Evolutionary conservation across 2,113 vertebrate genomes (phyloP).

Genomic region (Hyla sarda): DNA sequence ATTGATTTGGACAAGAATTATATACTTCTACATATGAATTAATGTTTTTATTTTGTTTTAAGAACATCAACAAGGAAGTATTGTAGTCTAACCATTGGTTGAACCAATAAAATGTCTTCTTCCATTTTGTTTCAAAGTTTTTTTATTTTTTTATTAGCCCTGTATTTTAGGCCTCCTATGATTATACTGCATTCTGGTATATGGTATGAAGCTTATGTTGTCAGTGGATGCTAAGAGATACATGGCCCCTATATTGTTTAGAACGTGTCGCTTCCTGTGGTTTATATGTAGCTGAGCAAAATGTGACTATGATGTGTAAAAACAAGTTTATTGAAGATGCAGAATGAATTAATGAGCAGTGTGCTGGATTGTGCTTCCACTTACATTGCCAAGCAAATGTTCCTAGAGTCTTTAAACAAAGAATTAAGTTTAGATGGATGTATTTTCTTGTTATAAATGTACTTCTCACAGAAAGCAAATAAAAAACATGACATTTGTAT

Average conservation of each 20-base stretch:
- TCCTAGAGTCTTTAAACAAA: constrained; percentile 51
- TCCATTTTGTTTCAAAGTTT: too few relatives aligned
- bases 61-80: too few relatives aligned
- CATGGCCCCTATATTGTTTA: background rate
- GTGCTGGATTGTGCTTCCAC: constrained; percentile 21
- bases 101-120: too few relatives aligned
- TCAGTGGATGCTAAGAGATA: background rate
- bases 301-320: constrained; percentile 43
- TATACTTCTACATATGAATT: too few relatives aligned
- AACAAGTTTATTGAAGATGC: constrained; percentile 46
- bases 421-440: constrained; percentile 22
- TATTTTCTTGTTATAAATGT: constrained; percentile 26
- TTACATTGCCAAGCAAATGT: constrained; percentile 46
- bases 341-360: constrained; percentile 52
- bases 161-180: too few relatives aligned
- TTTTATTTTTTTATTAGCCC: too few relatives aligned
- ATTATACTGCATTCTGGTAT: too few relatives aligned
- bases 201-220: too few relatives aligned
- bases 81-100: too few relatives aligned
- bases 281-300: constrained; percentile 6
- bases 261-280: background rate
- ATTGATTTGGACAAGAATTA: too few relatives aligned
- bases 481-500: constrained; percentile 2
- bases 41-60: too few relatives aligned
- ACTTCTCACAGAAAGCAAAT: constrained; percentile 22